Evolutionary conservation across 2,113 vertebrate genomes (phyloP).

Genomic region (Andinoacara biseriatus): DNA sequence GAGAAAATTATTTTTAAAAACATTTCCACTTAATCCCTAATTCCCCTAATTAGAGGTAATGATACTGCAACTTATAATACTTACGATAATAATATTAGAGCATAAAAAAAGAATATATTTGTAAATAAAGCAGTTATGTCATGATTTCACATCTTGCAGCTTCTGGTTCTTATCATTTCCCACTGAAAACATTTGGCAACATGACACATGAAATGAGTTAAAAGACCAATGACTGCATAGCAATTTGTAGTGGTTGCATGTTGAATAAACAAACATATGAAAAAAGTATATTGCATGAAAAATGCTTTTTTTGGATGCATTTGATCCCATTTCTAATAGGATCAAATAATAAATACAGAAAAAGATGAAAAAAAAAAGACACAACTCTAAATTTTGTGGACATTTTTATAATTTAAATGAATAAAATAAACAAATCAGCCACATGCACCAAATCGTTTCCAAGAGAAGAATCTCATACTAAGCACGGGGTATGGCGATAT

Average conservation of each 20-base stretch:
- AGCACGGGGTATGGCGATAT: not conserved
- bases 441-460: not conserved
- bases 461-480: not conserved
- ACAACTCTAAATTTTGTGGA: no score
- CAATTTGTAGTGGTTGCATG: not conserved
- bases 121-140: not conserved
- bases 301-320: no score
- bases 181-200: not conserved
- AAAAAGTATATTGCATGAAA: not conserved
- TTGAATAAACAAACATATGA: not conserved
- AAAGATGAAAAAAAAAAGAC: no score
- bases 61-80: not conserved
- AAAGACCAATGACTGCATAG: not conserved
- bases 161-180: not conserved
- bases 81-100: not conserved
- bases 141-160: not conserved
- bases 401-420: not conserved
- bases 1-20: not conserved
- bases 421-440: not conserved
- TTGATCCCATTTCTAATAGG: no score
- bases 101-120: not conserved
- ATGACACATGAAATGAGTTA: fast-evolving
- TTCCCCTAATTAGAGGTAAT: not conserved
- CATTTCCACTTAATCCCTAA: not conserved
- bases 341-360: no score